Percentiles rank a stretch among this genome's conserved stretches.
Conservation (phyloP, 1,140 invertebrate species). For the Drosophila nigromelanica region DNA sequence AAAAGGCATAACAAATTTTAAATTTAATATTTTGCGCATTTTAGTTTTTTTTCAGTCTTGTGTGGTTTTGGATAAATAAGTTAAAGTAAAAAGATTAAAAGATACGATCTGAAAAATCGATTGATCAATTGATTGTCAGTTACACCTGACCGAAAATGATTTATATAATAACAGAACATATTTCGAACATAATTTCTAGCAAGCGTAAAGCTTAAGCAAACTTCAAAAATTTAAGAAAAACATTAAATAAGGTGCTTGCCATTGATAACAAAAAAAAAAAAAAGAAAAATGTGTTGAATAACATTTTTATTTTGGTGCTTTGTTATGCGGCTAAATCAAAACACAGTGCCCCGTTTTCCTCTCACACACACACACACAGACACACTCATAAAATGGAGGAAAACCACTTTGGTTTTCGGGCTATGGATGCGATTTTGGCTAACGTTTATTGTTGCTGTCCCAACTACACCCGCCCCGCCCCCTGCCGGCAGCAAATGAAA, state of each 20-base stretch:
- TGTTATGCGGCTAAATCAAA: conserved; percentile 51
- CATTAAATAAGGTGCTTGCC: conserved; percentile 56
- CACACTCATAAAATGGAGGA: conserved; percentile 13
- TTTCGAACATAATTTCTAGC: conserved; percentile 13
- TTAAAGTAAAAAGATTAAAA: too few relatives aligned
- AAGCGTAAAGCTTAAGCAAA: not conserved
- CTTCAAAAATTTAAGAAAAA: conserved; percentile 1
- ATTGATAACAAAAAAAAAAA: conserved; percentile 12
- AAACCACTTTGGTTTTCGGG: conserved; percentile 29
- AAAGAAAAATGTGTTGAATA: conserved; percentile 22
- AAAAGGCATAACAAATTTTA: not conserved
- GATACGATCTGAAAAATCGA: too few relatives aligned
- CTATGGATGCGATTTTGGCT: conserved; percentile 41
- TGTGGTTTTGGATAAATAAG: too few relatives aligned
- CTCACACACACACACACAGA: conserved; percentile 3
- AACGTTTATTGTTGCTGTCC: conserved; percentile 38
- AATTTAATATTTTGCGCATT: not conserved
- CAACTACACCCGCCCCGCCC: not conserved
- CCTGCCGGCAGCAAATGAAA: conserved; percentile 1
- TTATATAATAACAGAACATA: not conserved
- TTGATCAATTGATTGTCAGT: too few relatives aligned
- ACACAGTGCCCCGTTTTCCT: conserved; percentile 62
- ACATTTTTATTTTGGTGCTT: conserved; percentile 2
- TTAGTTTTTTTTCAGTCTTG: too few relatives aligned
- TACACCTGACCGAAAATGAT: too few relatives aligned